These are phyloP conservation scores for Neotoxoptera formosana DNA, from an alignment of 1,140 invertebrate species.

Conservation along the genomic window DNA sequence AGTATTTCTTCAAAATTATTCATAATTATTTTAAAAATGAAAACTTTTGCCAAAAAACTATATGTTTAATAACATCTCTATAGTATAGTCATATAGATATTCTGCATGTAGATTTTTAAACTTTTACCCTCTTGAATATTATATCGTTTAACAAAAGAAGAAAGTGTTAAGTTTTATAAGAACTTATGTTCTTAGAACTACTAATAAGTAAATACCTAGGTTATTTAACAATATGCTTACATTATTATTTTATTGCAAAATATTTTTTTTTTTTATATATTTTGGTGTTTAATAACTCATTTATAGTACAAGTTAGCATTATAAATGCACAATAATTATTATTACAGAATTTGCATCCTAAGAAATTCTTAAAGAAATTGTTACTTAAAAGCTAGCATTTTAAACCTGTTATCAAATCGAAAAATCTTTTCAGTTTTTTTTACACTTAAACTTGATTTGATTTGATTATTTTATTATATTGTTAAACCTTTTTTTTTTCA, in stretches of 20 bases:
- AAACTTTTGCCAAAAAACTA: not conserved
- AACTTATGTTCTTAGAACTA: no score
- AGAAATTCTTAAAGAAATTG: no score
- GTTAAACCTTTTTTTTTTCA: no score
- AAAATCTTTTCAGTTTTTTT: not conserved
- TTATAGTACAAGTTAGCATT: no score
- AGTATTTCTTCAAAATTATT: not conserved
- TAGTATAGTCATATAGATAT: not conserved
- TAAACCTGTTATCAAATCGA: not conserved
- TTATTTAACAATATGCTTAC: not conserved
- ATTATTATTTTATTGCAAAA: not conserved
- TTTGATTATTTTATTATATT: not conserved
- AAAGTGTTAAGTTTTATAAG: not conserved
- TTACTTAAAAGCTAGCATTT: not conserved
- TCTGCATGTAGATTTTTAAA: not conserved
- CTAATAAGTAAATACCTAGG: no score
- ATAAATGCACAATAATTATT: no score
- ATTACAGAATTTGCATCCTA: no score
- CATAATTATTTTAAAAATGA: not conserved
- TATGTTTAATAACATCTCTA: not conserved
- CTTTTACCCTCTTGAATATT: not conserved
- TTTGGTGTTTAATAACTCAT: no score
- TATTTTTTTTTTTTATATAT: no score
- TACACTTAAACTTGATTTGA: not conserved
- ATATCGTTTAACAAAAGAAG: not conserved